Conservation (phyloP, 2,888 invertebrate genomes). For the Chloroclystis v-ata region DNA sequence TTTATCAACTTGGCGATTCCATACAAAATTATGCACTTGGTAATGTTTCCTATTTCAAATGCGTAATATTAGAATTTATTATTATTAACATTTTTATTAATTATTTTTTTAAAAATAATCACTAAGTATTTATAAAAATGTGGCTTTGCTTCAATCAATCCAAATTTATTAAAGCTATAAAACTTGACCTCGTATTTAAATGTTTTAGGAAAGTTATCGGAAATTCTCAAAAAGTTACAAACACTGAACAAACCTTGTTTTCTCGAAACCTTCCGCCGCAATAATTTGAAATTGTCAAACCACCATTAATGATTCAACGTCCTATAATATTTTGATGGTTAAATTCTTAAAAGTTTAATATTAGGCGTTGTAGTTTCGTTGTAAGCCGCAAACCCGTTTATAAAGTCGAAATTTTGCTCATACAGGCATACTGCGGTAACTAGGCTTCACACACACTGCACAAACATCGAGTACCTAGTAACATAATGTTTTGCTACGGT, state of each 20-base stretch:
- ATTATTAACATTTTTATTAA: too few species aligned
- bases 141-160: too few species aligned
- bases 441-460: conserved; percentile 10
- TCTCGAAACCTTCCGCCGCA: neutral
- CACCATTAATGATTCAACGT: neutral
- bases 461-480: conserved; percentile 18
- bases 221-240: neutral
- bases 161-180: too few species aligned
- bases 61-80: too few species aligned
- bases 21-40: too few species aligned
- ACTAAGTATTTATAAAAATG: too few species aligned
- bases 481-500: conserved; percentile 22
- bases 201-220: too few species aligned
- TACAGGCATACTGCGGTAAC: conserved; percentile 8
- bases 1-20: too few species aligned
- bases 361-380: conserved; percentile 10
- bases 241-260: neutral
- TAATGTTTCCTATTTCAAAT: too few species aligned
- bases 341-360: conserved; percentile 11
- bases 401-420: conserved; percentile 16
- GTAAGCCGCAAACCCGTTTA: conserved; percentile 17
- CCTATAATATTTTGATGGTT: conserved; percentile 8
- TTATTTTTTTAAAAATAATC: too few species aligned
- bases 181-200: too few species aligned
- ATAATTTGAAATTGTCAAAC: neutral